These are phyloP conservation scores for Lophotis ruficrista DNA, from an alignment of 2,113 vertebrate species.

Conservation along the genomic window DNA sequence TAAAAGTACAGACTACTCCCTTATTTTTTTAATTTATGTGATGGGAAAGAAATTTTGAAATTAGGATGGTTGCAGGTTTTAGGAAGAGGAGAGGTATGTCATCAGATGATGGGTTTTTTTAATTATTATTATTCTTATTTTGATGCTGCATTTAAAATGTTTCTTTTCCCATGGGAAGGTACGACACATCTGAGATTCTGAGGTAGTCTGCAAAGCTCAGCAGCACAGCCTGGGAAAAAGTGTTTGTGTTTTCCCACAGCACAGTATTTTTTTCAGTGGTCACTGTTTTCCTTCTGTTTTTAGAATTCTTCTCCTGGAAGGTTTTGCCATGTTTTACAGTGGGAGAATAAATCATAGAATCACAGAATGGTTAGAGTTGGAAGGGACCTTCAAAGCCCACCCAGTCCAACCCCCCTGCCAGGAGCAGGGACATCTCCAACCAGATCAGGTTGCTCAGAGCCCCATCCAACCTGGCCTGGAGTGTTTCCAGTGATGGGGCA, in stretches of 20 bases:
- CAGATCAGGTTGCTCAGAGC: too few species aligned
- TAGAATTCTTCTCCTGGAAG: not conserved
- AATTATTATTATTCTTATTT: not conserved
- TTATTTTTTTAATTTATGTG: not conserved
- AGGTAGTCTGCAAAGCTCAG: not conserved
- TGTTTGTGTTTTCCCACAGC: constrained; percentile 21
- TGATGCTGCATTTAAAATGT: not conserved
- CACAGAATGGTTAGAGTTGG: too few species aligned
- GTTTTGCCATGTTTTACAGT: not conserved
- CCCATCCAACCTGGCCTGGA: too few species aligned
- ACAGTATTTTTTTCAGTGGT: not conserved
- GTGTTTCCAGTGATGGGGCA: too few species aligned
- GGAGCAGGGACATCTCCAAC: too few species aligned
- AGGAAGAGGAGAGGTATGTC: not conserved
- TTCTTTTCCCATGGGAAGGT: constrained; percentile 11
- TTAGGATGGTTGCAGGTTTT: not conserved
- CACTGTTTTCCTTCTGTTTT: not conserved
- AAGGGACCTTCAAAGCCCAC: too few species aligned
- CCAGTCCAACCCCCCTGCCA: too few species aligned
- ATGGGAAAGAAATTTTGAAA: not conserved
- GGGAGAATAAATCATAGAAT: not conserved
- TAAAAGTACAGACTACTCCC: not conserved
- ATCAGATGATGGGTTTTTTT: not conserved
- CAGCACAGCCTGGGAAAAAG: constrained; percentile 10
- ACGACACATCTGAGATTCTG: not conserved